phyloP scores from a whole-genome alignment of 2,113 vertebrate species.

The Phaethon lepturus region DNA sequence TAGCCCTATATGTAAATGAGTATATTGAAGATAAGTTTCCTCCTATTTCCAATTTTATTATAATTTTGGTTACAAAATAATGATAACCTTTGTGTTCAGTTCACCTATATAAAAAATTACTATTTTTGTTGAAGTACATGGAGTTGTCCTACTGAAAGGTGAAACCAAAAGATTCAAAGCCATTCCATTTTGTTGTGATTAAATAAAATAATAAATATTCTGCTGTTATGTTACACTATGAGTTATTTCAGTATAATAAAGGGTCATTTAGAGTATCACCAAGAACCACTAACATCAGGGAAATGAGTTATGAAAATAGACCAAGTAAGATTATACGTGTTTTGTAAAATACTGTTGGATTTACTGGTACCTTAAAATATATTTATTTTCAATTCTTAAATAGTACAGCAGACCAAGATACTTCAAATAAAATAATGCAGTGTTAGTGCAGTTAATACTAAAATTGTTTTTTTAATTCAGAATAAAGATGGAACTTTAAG shows the following conservation, averaged over 20 bases:
- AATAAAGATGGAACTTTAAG: background rate
- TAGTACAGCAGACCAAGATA: background rate
- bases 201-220: background rate
- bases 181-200: background rate
- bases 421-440: background rate
- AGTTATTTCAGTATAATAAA: background rate
- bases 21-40: background rate
- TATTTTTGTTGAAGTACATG: background rate
- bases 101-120: background rate
- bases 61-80: background rate
- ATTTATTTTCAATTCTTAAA: background rate
- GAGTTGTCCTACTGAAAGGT: background rate
- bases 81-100: background rate
- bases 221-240: background rate
- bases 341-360: background rate
- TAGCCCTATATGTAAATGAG: background rate
- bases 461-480: background rate
- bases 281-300: background rate
- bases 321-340: background rate
- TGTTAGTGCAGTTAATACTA: background rate
- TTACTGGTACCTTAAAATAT: background rate
- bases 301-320: background rate
- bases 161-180: background rate
- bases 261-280: background rate
- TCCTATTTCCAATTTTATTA: background rate